Evolutionary conservation across 1,140 invertebrate genomes (phyloP), one percentile per base, ranked within the genome.

Genomic region (Drosophila repletoides): DNA sequence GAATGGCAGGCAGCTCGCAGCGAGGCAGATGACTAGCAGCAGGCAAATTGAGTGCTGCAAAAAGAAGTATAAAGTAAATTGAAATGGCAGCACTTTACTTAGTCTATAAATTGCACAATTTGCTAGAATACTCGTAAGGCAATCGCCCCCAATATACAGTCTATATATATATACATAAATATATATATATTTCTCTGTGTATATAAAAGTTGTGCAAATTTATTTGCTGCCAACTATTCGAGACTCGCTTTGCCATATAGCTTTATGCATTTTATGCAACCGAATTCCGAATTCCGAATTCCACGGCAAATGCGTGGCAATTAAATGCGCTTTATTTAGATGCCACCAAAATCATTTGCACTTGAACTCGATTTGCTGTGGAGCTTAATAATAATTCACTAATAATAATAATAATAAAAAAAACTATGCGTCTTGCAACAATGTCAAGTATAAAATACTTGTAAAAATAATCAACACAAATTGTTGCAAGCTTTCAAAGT

Each of bases 291-390:
- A 12, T 34, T 49, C 22, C n/a, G 40, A 38, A 45, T 55, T 36
- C 49, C 34, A 45, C 31, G n/a, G 33, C 46, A 14, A 28, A 31
- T 58, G 21, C 28, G 59, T 31, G 17, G 45, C 76, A 86, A 84
- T 84, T 84, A 86, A 86, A 86, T 68, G 40, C 49, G 75, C 80
- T 86, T 84, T 84, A 84, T 84, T 75, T 84, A 80, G 80, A 59
- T 72, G 71, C 64, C 41, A 65, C 43, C 34, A 40, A 24, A 59
- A 43, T 9, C 10, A 43, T 31, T 49, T 61, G 80, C 31, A 79
- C 79, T 84, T 84, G 80, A 84, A 80, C 80, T 80, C 80, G 59
- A 61, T 86, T 49, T 15, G 21, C 17, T 36, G 5, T 19, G 26
- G 26, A 15, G 36, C 15, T 7, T 43, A 21, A 66, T 43, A 41